These are phyloP conservation scores for Grammomys surdaster DNA, from an alignment of 2,113 vertebrate genomes.

Conservation along the genomic window DNA sequence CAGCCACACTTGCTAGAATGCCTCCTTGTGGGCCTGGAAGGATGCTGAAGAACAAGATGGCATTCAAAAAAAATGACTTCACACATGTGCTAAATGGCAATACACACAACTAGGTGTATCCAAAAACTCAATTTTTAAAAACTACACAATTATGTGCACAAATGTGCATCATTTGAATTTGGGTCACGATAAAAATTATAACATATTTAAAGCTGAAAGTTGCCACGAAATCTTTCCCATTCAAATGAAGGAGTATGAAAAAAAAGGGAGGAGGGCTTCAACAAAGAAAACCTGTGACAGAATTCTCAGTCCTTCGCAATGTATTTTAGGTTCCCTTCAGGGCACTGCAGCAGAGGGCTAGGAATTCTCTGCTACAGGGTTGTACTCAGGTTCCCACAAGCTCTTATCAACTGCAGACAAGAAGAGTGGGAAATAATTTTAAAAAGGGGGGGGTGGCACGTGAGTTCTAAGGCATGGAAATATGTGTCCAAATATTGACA, in stretches of 20 bases:
- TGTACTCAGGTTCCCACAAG: not conserved
- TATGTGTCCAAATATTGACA: not conserved
- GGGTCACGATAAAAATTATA: not conserved
- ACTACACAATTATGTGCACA: slow-evolving; percentile 4
- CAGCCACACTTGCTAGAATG: not conserved
- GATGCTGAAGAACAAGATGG: too few relatives aligned
- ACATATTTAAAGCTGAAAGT: slow-evolving; percentile 49
- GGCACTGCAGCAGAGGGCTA: not conserved
- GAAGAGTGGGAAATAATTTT: too few relatives aligned
- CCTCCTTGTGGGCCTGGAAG: not conserved
- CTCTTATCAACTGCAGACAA: not conserved
- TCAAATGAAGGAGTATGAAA: slow-evolving; percentile 28
- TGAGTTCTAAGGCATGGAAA: not conserved
- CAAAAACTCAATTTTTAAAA: not conserved
- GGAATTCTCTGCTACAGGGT: not conserved
- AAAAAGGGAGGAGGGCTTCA: not conserved
- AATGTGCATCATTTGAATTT: slow-evolving; percentile 37
- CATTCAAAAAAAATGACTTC: not conserved
- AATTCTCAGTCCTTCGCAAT: not conserved
- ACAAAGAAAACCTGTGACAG: not conserved
- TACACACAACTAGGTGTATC: not conserved
- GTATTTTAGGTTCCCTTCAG: not conserved
- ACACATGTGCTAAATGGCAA: not conserved
- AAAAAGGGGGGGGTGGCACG: too few relatives aligned
- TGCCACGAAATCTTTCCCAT: slow-evolving; percentile 24